A percentile compares a stretch with the other conserved stretches of the same genome.
These are phyloP conservation scores for Sipha flava DNA, from an alignment of 1,140 invertebrate species.

Conservation along the genomic window DNA sequence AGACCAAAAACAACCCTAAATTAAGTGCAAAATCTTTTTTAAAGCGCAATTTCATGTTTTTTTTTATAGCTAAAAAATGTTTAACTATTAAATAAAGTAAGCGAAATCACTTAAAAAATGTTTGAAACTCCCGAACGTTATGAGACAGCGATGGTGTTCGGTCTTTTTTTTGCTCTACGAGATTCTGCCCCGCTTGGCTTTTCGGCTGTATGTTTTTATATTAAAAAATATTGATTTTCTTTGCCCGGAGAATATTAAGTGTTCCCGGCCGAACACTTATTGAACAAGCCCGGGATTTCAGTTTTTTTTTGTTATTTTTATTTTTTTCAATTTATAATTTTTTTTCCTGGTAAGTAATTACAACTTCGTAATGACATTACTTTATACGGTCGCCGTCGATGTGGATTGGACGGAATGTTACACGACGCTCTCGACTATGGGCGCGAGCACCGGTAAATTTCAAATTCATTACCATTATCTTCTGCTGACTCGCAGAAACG, in stretches of 20 bases:
- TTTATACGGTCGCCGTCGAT: too few relatives aligned
- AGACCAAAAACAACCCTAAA: background rate
- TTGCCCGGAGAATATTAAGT: background rate
- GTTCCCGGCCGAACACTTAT: background rate
- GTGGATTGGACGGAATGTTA: too few relatives aligned
- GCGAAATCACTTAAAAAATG: background rate
- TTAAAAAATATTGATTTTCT: constrained; percentile 21
- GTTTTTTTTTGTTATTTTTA: background rate
- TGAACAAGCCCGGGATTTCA: background rate
- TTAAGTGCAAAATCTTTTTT: background rate
- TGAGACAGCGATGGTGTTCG: too few relatives aligned
- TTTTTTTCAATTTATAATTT: background rate
- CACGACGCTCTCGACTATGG: too few relatives aligned
- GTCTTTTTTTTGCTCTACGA: background rate
- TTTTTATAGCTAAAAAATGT: background rate
- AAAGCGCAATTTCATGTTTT: background rate
- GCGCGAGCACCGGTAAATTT: too few relatives aligned
- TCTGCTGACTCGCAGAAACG: too few relatives aligned
- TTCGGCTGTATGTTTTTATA: background rate
- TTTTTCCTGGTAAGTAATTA: background rate
- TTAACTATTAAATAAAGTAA: background rate
- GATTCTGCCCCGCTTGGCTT: background rate
- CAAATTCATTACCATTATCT: too few relatives aligned
- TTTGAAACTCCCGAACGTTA: background rate
- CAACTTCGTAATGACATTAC: too few relatives aligned